These are phyloP conservation scores for Pseudochaenichthys georgianus DNA, from an alignment of 2,797 vertebrate species.

Conservation along the genomic window DNA sequence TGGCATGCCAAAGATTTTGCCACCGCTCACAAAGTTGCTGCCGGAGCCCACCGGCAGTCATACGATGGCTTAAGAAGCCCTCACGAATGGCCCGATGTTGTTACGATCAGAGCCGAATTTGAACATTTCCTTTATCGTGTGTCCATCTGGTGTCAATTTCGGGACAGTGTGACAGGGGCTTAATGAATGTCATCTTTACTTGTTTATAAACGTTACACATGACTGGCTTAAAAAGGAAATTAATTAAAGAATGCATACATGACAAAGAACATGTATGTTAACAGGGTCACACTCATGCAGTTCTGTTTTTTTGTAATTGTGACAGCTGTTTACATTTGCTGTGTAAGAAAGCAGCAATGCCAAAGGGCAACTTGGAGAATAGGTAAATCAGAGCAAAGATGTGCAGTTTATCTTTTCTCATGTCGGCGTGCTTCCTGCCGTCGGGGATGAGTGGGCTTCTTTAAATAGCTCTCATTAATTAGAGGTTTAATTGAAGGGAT, in stretches of 20 bases:
- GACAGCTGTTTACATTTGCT: constrained; percentile 50
- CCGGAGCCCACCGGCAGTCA: too few species aligned
- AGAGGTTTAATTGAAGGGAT: constrained; percentile 80
- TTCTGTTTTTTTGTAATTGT: constrained; percentile 27
- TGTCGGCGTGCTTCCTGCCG: constrained; percentile 62
- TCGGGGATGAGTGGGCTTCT: constrained; percentile 77
- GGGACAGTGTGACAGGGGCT: too few species aligned
- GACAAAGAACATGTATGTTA: background rate
- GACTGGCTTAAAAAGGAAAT: background rate
- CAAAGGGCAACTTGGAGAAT: constrained; percentile 57
- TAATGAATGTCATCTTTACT: constrained; percentile 6
- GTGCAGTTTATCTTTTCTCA: constrained; percentile 68
- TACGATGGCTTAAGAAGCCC: too few species aligned
- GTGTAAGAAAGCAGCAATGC: constrained; percentile 42
- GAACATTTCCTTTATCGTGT: too few species aligned
- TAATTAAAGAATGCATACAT: background rate
- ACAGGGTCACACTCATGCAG: background rate
- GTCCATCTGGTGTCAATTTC: too few species aligned
- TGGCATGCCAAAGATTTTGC: too few species aligned
- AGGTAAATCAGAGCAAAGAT: constrained; percentile 69
- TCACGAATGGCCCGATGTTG: too few species aligned
- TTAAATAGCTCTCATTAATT: constrained; percentile 87
- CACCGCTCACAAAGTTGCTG: too few species aligned
- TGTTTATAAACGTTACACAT: background rate
- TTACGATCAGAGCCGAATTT: too few species aligned